Evolutionary conservation across 2,888 invertebrate species (phyloP), one percentile per base, ranked within the genome.

Genomic region (Caenorhabditis zanzibari): DNA sequence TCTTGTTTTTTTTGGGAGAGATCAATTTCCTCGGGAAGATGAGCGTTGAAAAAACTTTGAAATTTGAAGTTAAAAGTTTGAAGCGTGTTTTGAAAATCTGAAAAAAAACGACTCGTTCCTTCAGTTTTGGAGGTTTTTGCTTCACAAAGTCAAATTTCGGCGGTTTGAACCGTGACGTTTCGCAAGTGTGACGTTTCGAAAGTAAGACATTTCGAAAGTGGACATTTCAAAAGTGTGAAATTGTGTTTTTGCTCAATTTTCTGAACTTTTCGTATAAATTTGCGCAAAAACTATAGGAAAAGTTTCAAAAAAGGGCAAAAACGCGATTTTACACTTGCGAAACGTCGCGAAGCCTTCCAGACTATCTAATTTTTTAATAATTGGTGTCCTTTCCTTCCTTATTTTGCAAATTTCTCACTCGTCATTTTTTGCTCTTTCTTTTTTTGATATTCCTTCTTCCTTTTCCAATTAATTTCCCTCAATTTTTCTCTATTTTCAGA

Each of bases 401-500:
- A 9, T 19, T 49, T 19, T 49, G 19, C 9, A 22, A 49, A 49
- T 49, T n/a, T 19, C 6, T 49, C 16, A n/a, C 16, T n/a, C 2
- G 22, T 19, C 19, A 1, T 49, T 49, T 49, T 49, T 49, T 22
- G 22, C 7, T 19, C n/a, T 49, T 49, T 19, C 19, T 19, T 19
- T 19, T 1, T 49, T 49, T n/a, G n/a, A n/a, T n/a, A n/a, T 2
- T 49, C 49, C 22, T 12, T 12, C 38, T 12, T 38, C 6, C 26
- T n/a, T 47, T 64, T 26, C 49, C 44, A 19, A 14, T 56, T 7
- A 14, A 35, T 72, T 49, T 49, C 26, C 38, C 32, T 32, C n/a
- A 12, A 5, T 3, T 32, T 38, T 59, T 12, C 26, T 14, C 5
- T 26, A 9, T 71, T 58, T 72, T 35, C 72, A 76, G 76, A 58